phyloP scores from a whole-genome alignment of 2,113 vertebrate genomes.

The Xenopus laevis region DNA sequence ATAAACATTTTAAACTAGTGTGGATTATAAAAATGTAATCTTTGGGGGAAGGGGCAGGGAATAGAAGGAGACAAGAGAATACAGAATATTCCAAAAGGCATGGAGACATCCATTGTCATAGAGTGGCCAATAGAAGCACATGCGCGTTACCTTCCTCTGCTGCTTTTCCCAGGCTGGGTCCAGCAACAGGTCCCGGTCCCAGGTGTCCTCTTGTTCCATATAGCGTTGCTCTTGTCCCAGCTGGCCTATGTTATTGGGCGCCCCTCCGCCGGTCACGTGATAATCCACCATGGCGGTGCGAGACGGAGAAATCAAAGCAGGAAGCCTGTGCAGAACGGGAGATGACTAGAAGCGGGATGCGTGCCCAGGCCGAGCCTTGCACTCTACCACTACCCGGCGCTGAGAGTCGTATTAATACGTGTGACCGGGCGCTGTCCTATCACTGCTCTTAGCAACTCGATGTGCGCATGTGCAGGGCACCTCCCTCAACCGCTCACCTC shows the following conservation, averaged over 20 bases:
- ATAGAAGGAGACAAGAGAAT: too few relatives aligned
- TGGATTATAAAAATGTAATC: too few relatives aligned
- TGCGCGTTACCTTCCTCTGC: slow-evolving; percentile 78
- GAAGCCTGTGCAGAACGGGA: background rate
- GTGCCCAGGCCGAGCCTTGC: background rate
- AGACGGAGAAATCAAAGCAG: background rate
- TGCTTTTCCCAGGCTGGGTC: slow-evolving; percentile 92
- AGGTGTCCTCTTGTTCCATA: slow-evolving; percentile 86
- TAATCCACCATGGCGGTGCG: slow-evolving; percentile 32
- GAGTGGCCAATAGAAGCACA: too few relatives aligned
- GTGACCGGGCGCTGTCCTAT: background rate
- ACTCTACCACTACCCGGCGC: background rate
- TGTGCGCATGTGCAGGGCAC: slow-evolving; percentile 28
- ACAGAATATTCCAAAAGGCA: too few relatives aligned
- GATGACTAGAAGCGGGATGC: background rate
- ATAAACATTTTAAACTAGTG: too few relatives aligned
- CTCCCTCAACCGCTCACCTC: slow-evolving; percentile 26
- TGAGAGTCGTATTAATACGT: background rate
- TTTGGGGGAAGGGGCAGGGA: too few relatives aligned
- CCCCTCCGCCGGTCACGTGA: slow-evolving; percentile 11
- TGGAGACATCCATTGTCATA: too few relatives aligned
- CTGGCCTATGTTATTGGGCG: background rate
- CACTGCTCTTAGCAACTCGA: slow-evolving; percentile 10
- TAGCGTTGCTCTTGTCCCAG: slow-evolving; percentile 51
- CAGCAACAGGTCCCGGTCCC: slow-evolving; percentile 86